phyloP scores from a whole-genome alignment of 2,888 invertebrate species.

The Campoplex capitator region DNA sequence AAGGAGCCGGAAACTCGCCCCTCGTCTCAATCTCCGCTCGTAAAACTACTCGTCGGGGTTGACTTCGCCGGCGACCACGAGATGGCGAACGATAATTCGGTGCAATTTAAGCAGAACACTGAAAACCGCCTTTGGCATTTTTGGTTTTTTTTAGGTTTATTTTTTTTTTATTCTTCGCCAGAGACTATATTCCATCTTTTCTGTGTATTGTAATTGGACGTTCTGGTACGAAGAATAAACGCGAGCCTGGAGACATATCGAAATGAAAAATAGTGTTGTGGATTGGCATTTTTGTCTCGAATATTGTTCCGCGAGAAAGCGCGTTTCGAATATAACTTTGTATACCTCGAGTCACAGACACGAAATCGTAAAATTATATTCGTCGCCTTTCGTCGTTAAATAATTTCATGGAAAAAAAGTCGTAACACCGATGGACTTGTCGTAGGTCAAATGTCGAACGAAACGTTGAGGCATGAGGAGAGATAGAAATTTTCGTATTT shows the following conservation, averaged over 20 bases:
- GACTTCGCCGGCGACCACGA: constrained; percentile 55
- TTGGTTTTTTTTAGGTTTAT: too few species aligned
- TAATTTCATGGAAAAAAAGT: not conserved
- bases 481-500: not conserved
- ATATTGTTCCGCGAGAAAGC: not conserved
- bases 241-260: constrained; percentile 2
- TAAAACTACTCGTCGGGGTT: constrained; percentile 59
- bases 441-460: not conserved
- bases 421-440: not conserved
- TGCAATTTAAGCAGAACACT: constrained; percentile 71
- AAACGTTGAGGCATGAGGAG: not conserved
- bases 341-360: constrained; percentile 1
- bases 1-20: constrained; percentile 56
- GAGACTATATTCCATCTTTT: constrained; percentile 10
- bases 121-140: constrained; percentile 54
- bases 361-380: not conserved
- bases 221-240: constrained; percentile 23
- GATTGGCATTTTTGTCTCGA: not conserved
- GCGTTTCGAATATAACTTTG: not conserved
- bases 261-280: constrained; percentile 19
- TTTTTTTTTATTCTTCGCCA: constrained; percentile 5
- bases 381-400: not conserved
- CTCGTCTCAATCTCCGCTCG: constrained; percentile 54
- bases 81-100: constrained; percentile 73
- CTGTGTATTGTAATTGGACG: constrained; percentile 46